These are phyloP conservation scores for Sardina pilchardus DNA, from an alignment of 2,113 vertebrate genomes.

Conservation along the genomic window DNA sequence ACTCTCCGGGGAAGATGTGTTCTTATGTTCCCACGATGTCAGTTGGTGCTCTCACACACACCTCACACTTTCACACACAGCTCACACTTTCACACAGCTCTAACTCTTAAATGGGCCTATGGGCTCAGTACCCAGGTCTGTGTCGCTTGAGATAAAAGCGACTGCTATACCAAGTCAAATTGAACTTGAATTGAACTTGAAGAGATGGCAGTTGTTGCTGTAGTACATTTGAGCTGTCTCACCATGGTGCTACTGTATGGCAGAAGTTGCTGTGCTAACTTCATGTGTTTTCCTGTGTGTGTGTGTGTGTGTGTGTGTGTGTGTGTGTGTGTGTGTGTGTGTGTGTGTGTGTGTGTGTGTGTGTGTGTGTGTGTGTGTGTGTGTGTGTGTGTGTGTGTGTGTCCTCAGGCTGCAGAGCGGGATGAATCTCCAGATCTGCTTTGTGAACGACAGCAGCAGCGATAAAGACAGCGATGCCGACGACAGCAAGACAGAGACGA, in stretches of 20 bases:
- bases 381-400: background rate
- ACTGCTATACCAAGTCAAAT: too few relatives aligned
- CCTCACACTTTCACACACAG: too few relatives aligned
- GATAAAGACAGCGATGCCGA: conserved; percentile 98
- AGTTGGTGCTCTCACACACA: too few relatives aligned
- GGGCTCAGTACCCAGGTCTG: too few relatives aligned
- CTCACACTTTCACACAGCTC: too few relatives aligned
- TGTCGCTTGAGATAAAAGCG: too few relatives aligned
- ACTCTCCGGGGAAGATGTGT: background rate
- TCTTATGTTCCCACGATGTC: too few relatives aligned
- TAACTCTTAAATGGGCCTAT: too few relatives aligned
- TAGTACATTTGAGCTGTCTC: background rate
- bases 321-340: conserved; percentile 8
- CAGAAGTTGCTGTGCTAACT: background rate
- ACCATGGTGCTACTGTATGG: too few relatives aligned
- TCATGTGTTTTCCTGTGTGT: background rate
- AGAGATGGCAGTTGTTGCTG: too few relatives aligned
- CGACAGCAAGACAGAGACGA: conserved; percentile 98
- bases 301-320: background rate
- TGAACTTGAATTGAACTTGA: too few relatives aligned
- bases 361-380: background rate
- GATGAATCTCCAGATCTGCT: conserved; percentile 99
- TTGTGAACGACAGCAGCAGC: conserved; percentile 96
- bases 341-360: background rate
- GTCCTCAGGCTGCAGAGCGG: conserved; percentile 88